phyloP scores from a whole-genome alignment of 2,113 vertebrate genomes.

The Oncorhynchus masou region DNA sequence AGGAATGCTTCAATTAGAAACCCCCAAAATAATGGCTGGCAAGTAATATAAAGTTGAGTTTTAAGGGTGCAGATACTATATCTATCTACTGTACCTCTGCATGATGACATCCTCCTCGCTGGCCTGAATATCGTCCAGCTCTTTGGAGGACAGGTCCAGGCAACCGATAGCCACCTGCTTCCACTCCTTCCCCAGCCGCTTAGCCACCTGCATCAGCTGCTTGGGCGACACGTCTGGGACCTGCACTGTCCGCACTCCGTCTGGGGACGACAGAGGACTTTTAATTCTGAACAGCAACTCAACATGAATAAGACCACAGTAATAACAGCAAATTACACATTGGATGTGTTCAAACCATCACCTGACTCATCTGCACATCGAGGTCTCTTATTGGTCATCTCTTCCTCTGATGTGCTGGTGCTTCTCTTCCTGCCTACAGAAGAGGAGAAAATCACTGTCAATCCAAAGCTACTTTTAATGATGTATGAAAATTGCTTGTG shows the following conservation, averaged over 20 bases:
- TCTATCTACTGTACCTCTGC: conserved; percentile 52
- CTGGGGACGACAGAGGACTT: conserved; percentile 47
- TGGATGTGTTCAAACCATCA: conserved; percentile 34
- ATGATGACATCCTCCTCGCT: conserved; percentile 65
- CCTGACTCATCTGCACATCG: conserved; percentile 62
- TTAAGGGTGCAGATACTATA: too few relatives aligned
- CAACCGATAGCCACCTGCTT: conserved; percentile 73
- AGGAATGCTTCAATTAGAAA: too few relatives aligned
- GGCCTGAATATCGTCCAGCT: conserved; percentile 72
- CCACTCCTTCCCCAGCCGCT: conserved; percentile 75
- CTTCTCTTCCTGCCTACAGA: conserved; percentile 54
- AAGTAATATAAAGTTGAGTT: too few relatives aligned
- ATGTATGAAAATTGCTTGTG: too few relatives aligned
- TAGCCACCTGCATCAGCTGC: conserved; percentile 75
- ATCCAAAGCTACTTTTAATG: background rate
- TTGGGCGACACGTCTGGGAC: conserved; percentile 63
- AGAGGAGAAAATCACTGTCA: background rate
- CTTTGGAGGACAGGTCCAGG: conserved; percentile 67
- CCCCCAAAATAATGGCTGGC: too few relatives aligned
- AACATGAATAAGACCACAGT: too few relatives aligned
- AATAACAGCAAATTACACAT: too few relatives aligned
- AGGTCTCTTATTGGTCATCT: conserved; percentile 63
- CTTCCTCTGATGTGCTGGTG: conserved; percentile 66
- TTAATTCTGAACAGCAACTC: too few relatives aligned
- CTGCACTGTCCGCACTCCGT: conserved; percentile 33